phyloP scores from a whole-genome alignment of 1,140 invertebrate genomes.

The Tetramorium simillimum region DNA sequence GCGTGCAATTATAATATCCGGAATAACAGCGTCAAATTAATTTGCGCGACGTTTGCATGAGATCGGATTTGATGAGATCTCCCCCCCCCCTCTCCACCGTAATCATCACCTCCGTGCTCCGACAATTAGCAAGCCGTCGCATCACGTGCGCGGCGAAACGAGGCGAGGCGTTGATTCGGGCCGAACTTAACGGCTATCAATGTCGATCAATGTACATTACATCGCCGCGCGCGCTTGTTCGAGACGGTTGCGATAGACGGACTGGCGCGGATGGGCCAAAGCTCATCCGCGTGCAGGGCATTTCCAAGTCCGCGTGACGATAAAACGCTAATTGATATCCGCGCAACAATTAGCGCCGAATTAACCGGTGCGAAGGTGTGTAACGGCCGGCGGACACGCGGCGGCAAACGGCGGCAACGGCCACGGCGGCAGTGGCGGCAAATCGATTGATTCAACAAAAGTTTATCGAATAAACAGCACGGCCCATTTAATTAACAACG shows the following conservation, averaged over 20 bases:
- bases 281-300: constrained; percentile 15
- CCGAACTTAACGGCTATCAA: constrained; percentile 48
- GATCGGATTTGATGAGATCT: background rate
- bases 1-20: background rate
- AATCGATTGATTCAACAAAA: constrained; percentile 62
- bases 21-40: background rate
- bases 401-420: background rate
- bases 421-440: background rate
- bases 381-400: constrained; percentile 50
- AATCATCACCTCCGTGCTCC: background rate
- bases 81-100: background rate
- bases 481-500: constrained; percentile 64
- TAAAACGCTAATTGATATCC: constrained; percentile 59
- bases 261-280: background rate
- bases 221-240: constrained; percentile 10
- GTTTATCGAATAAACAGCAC: constrained; percentile 66
- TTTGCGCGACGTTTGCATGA: background rate
- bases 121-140: constrained; percentile 43
- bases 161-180: constrained; percentile 46
- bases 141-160: constrained; percentile 42
- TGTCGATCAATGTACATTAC: constrained; percentile 50
- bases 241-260: background rate
- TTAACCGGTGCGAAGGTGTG: constrained; percentile 46
- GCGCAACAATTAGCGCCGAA: constrained; percentile 56
- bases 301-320: constrained; percentile 55